Evolutionary conservation across 2,888 invertebrate species (phyloP), one percentile per base, ranked within the genome.

Genomic region (Calameuta pallipes): DNA sequence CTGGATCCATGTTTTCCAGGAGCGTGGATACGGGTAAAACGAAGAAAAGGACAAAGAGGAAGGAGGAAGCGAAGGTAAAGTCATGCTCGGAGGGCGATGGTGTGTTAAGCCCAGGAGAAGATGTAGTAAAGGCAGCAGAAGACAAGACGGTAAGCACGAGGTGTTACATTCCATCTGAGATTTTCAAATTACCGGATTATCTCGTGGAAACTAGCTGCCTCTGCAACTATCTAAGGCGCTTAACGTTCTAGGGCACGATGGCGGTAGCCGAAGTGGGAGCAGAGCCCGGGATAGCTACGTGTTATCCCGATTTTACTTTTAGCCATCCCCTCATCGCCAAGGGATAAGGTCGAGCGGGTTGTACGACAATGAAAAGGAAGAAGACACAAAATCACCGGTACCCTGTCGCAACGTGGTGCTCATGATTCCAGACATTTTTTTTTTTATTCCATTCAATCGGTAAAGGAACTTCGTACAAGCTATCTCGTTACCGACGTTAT

Each of bases 101-200:
- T 9, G 56, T 56, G 23, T 56, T 56, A 56, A 56, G 23, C 56
- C 23, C 23, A 23, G 23, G 23, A 56, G 56, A 56, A 75, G 79
- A 77, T 78, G 78, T 76, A 80, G 80, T 79, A 74, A 81, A 81
- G 78, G 76, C 23, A 31, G 70, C 73, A 31, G 3, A 3, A 23
- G 36, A 71, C 37, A 71, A 68, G 68, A 75, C 37, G 69, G 78
- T 3, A 37, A 56, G 77, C 78, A 76, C 71, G 78, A 79, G 80
- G 84, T 84, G 85, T 85, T 85, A 85, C 84, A 83, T 85, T 83
- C 82, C 82, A 82, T 83, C 80, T 80, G 82, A 85, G 88, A 88
- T 89, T 89, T 89, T 85, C 83, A 88, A 89, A 87, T 87, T 87
- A 86, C 85, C 82, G 85, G 86, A 87, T 89, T 86, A 87, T 85